Evolutionary conservation across 35 echinoderm and acorn worm genomes (phyloP).

Genomic region (Nesometra sesokonis): DNA sequence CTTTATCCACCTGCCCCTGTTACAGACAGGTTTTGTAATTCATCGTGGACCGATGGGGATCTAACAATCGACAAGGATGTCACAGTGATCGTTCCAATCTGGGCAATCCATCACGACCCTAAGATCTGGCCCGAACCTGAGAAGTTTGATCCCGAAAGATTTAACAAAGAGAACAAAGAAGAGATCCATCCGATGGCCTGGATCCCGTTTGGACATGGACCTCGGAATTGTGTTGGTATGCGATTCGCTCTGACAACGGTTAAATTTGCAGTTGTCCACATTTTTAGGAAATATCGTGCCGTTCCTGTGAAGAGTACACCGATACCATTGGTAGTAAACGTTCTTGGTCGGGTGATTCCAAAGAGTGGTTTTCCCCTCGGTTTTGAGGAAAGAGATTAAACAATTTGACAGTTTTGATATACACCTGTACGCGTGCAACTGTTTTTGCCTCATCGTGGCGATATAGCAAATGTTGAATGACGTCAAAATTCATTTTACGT

Average conservation of each 20-base stretch:
- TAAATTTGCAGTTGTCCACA: neutral
- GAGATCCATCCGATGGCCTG: constrained; percentile 9
- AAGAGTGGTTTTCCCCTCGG: neutral
- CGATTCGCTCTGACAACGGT: constrained; percentile 18
- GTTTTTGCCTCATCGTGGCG: no score
- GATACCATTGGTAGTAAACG: neutral
- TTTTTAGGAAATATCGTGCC: neutral
- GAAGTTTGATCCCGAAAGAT: constrained; percentile 46
- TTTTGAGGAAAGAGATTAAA: neutral
- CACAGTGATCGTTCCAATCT: neutral
- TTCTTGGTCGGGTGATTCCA: neutral
- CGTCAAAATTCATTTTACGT: no score
- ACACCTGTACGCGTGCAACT: no score
- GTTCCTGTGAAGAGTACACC: neutral
- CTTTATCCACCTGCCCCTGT: constrained; percentile 14
- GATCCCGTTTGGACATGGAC: constrained; percentile 35
- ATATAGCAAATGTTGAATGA: no score
- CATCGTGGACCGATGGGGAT: neutral
- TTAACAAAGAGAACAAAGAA: constrained; percentile 29
- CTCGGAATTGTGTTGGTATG: constrained; percentile 30
- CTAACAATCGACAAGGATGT: neutral
- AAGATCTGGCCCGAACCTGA: no score
- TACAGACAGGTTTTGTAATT: constrained; percentile 16
- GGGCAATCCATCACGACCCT: constrained; percentile 18
- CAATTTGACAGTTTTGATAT: no score